Conservation (phyloP, 2,797 vertebrate genomes). For the Pristis pectinata region DNA sequence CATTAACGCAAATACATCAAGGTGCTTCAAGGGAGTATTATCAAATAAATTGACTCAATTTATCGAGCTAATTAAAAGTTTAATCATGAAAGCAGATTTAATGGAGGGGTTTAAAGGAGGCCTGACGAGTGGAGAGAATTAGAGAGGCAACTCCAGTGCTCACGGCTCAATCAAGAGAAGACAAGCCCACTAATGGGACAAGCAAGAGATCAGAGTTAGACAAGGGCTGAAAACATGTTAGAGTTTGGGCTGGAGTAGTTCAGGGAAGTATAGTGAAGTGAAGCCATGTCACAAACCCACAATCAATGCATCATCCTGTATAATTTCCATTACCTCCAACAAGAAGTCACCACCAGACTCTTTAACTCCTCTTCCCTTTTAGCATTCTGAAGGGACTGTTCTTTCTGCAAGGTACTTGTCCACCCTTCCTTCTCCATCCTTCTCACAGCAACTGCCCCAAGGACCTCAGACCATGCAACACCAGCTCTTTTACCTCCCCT, state of each 20-base stretch:
- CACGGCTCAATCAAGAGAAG: background rate
- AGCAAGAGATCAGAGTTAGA: background rate
- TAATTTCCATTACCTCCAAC: no score
- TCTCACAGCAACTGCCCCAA: no score
- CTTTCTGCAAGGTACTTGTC: no score
- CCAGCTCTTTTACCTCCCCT: no score
- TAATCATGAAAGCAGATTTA: background rate
- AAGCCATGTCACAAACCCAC: background rate
- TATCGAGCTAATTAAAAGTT: background rate
- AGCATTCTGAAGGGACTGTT: no score
- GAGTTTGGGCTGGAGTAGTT: no score
- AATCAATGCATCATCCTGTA: no score
- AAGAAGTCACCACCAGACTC: no score
- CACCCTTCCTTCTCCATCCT: no score
- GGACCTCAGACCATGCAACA: no score
- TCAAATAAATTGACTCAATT: background rate
- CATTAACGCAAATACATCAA: background rate
- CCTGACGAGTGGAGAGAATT: background rate
- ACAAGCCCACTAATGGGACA: background rate
- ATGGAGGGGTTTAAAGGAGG: background rate
- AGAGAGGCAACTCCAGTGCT: background rate
- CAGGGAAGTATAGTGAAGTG: background rate
- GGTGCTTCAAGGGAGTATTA: background rate
- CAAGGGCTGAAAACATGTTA: background rate
- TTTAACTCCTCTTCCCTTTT: no score